phyloP scores from a whole-genome alignment of 2,888 invertebrate species.

The Orthosia gracilis region DNA sequence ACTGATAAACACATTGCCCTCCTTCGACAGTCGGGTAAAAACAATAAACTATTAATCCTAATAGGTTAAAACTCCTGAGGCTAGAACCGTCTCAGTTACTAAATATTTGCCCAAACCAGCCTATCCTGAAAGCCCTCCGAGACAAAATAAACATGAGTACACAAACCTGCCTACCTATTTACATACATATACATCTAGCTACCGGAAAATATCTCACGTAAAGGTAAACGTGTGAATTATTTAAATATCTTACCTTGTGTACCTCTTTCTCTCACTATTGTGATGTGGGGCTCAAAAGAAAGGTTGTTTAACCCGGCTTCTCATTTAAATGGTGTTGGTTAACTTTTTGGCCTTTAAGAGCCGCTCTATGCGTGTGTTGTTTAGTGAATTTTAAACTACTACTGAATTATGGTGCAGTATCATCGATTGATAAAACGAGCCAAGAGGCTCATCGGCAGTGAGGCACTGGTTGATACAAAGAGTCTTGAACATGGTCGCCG shows the following conservation, averaged over 20 bases:
- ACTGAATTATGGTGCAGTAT: neutral
- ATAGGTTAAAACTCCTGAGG: neutral
- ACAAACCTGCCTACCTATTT: slow-evolving; percentile 14
- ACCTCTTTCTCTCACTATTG: slow-evolving; percentile 1
- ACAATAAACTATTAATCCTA: slow-evolving; percentile 10
- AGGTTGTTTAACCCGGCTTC: neutral
- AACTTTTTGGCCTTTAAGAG: neutral
- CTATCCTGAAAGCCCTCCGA: neutral
- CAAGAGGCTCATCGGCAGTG: too few relatives aligned
- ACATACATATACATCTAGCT: neutral
- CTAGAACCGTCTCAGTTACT: neutral
- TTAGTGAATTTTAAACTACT: slow-evolving; percentile 5
- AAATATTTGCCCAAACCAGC: slow-evolving; percentile 10
- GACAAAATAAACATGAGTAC: slow-evolving; percentile 32
- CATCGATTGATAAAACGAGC: too few relatives aligned
- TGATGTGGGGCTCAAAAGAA: slow-evolving; percentile 2
- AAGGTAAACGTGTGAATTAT: slow-evolving; percentile 24
- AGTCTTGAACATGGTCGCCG: too few relatives aligned
- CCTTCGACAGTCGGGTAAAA: too few relatives aligned
- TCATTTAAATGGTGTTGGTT: neutral
- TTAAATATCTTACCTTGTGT: slow-evolving; percentile 23
- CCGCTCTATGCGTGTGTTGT: neutral
- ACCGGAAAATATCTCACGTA: slow-evolving; percentile 13
- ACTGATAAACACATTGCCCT: too few relatives aligned
- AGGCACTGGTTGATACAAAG: too few relatives aligned